Evolutionary conservation across 2,797 vertebrate genomes (phyloP), one percentile per base, ranked within the genome.

Genomic region (Tragopan temminckii): DNA sequence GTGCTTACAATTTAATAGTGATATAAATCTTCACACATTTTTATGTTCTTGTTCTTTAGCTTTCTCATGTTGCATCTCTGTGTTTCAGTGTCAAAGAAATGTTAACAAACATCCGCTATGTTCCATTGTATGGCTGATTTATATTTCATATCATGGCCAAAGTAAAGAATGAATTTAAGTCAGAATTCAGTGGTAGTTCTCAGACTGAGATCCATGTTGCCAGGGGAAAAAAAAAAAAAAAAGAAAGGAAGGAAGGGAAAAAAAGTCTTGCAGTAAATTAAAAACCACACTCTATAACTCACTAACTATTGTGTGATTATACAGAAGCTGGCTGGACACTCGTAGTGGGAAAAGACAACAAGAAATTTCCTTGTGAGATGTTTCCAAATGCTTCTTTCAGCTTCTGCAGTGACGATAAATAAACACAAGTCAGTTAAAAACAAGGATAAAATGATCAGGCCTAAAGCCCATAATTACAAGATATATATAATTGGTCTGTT

Each of bases 301-400:
- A 94, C 36, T 74, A 12, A 11, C 91, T 91, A 77, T 96, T 95
- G 91, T 95, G 93, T 90, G 83, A 74, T 87, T 91, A 3, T 87
- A 87, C 81, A 93, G 92, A 61, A 83, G 85, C 93, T 95, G 84
- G 82, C 86, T 86, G 91, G 89, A 61, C 74, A 63, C 62, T 87
- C 57, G 38, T 0, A 70, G 66, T 88, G 59, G 68, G 75, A 82
- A 93, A 87, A 92, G 82, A 57, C 84, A 86, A 67, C 88, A 88
- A 76, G 78, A 87, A 40, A 67, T 94, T 76, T 67, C 21, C 62
- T 90, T 89, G 50, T 85, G 90, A 85, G 58, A 75, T 89, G 76
- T 92, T 94, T 95, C 85, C 85, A 93, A 92, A 61, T 85, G 78
- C 58, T 90, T 91, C 74, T 75, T 77, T 96, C 91, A 95, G 88